phyloP scores from a whole-genome alignment of 2,113 vertebrate genomes.

The Actenoides hombroni region DNA sequence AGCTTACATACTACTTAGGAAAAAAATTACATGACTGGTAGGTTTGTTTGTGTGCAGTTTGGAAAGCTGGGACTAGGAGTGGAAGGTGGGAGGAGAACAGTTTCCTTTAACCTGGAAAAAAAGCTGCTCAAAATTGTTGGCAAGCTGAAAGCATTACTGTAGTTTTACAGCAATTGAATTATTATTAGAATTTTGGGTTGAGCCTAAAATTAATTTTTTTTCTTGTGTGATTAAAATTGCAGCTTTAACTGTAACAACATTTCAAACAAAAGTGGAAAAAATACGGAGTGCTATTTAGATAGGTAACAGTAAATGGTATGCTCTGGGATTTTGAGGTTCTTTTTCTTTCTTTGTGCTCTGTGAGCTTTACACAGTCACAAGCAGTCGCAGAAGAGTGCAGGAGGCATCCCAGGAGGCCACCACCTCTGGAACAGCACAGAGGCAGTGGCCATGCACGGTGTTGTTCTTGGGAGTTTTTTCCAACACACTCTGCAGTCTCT shows the following conservation, averaged over 20 bases:
- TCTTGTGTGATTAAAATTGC: neutral
- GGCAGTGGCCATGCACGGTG: rapidly evolving
- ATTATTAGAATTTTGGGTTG: neutral
- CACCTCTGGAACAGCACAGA: neutral
- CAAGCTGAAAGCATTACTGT: neutral
- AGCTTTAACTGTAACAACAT: neutral
- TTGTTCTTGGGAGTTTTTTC: neutral
- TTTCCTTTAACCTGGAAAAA: neutral
- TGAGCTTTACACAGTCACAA: neutral
- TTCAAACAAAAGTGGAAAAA: neutral
- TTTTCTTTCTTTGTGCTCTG: neutral
- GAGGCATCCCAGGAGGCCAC: neutral
- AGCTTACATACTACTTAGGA: neutral
- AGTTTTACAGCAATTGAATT: neutral
- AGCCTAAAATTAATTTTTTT: rapidly evolving
- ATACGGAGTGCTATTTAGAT: neutral
- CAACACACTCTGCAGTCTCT: neutral
- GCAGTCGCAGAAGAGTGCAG: neutral
- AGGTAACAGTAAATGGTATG: neutral
- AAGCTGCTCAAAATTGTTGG: neutral
- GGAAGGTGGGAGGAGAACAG: neutral
- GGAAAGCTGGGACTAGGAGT: neutral
- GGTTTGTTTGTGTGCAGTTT: neutral
- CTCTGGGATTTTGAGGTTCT: neutral
- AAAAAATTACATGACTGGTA: neutral